phyloP scores from a whole-genome alignment of 2,888 invertebrate genomes.

The Nemurella pictetii region DNA sequence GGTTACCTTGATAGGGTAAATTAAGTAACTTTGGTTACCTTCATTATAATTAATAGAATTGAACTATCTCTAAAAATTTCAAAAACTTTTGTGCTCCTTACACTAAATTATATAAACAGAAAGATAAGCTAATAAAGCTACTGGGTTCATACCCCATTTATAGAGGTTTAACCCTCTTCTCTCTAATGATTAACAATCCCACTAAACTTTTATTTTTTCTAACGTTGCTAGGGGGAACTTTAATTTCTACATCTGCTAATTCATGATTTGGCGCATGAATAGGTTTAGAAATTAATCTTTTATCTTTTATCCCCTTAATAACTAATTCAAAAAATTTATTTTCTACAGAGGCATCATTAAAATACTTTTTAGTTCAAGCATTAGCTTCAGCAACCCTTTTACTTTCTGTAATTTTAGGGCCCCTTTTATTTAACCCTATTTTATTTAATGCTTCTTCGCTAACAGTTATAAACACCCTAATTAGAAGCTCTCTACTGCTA shows the following conservation, averaged over 20 bases:
- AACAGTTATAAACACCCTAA: neutral
- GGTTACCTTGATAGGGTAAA: constrained; percentile 66
- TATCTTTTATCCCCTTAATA: constrained; percentile 64
- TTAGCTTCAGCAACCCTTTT: constrained; percentile 58
- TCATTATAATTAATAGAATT: constrained; percentile 63
- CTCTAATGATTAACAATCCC: constrained; percentile 56
- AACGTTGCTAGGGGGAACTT: constrained; percentile 54
- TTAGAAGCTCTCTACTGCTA: constrained; percentile 50
- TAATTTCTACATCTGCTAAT: constrained; percentile 57
- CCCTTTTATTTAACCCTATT: constrained; percentile 48
- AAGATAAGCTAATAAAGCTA: constrained; percentile 61
- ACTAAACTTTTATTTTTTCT: constrained; percentile 59
- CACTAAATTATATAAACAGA: constrained; percentile 60
- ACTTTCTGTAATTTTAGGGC: constrained; percentile 56
- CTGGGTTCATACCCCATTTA: constrained; percentile 56
- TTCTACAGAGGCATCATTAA: constrained; percentile 60
- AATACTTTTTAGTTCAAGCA: constrained; percentile 64
- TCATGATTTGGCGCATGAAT: constrained; percentile 59
- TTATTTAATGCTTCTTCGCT: neutral
- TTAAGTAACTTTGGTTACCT: constrained; percentile 42
- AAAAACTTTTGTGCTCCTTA: constrained; percentile 65
- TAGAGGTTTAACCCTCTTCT: constrained; percentile 57
- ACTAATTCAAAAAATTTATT: constrained; percentile 56
- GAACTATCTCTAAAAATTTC: constrained; percentile 63
- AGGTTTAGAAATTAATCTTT: constrained; percentile 65